A percentile compares a stretch with the other conserved stretches of the same genome.
phyloP scores from a whole-genome alignment of 2,113 vertebrate species.

The Hiodon tergisus region DNA sequence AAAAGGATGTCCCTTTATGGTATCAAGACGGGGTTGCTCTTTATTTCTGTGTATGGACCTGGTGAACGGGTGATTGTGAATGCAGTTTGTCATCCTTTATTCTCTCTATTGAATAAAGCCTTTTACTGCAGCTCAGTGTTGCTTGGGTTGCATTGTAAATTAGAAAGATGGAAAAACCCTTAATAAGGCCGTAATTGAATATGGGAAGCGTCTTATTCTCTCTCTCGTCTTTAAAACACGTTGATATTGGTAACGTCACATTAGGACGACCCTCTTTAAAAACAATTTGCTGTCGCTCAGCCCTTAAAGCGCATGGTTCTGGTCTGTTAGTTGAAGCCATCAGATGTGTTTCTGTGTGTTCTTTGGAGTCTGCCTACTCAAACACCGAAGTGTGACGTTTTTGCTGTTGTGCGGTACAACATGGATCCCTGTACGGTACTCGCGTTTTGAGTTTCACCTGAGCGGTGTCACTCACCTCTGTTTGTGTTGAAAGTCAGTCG shows the following conservation, averaged over 20 bases:
- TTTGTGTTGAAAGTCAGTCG: constrained; percentile 28
- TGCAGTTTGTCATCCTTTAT: background rate
- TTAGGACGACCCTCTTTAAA: background rate
- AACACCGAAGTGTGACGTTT: constrained; percentile 40
- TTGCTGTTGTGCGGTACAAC: constrained; percentile 39
- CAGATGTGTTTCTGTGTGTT: constrained; percentile 37
- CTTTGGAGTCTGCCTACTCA: constrained; percentile 30
- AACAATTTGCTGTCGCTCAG: background rate
- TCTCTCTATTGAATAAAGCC: background rate
- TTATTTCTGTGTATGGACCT: background rate
- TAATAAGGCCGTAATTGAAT: too few relatives aligned
- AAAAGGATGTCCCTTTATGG: background rate
- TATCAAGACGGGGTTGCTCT: background rate
- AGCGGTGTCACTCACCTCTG: constrained; percentile 24
- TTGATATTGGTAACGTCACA: background rate
- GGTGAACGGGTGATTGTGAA: background rate
- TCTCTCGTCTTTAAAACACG: background rate
- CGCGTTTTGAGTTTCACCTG: constrained; percentile 43
- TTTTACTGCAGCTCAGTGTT: background rate
- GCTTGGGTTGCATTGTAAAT: background rate
- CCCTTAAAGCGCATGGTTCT: constrained; percentile 23
- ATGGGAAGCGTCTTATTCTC: background rate
- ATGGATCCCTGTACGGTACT: constrained; percentile 39
- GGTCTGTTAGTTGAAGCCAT: constrained; percentile 9
- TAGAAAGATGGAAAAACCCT: too few relatives aligned